Evolutionary conservation across 2,113 vertebrate species (phyloP).

Genomic region (Anguilla rostrata): DNA sequence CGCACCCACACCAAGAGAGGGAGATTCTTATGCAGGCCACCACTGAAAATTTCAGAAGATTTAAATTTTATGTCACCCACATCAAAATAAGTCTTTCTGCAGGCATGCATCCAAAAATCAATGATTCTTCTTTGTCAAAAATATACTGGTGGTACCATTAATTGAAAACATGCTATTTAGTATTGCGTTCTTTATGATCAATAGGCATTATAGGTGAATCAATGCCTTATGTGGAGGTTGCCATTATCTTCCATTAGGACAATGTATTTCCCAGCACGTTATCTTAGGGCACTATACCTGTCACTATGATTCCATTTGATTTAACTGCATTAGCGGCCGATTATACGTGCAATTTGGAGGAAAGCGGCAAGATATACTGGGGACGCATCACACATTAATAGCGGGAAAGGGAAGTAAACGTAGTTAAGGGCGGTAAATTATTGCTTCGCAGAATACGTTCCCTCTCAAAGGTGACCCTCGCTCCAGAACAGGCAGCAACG

Average conservation of each 20-base stretch:
- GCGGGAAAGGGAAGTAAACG: not conserved
- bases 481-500: not conserved
- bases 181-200: not conserved
- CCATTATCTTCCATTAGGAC: not conserved
- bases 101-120: not conserved
- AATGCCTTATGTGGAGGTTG: not conserved
- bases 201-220: not conserved
- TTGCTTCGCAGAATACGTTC: not conserved
- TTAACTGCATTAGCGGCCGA: not conserved
- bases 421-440: not conserved
- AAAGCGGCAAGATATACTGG: not conserved
- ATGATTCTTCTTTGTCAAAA: not conserved
- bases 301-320: not conserved
- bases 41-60: not conserved
- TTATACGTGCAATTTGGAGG: not conserved
- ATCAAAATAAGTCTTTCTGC: not conserved
- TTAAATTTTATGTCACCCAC: not conserved
- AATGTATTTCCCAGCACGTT: not conserved
- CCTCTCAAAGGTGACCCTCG: not conserved
- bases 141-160: not conserved
- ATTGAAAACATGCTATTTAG: not conserved
- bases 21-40: not conserved
- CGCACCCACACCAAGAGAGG: no score
- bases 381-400: not conserved
- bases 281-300: not conserved